Evolutionary conservation across 35 echinoderm and acorn worm species (phyloP).

Genomic region (Eucidaris tribuloides): DNA sequence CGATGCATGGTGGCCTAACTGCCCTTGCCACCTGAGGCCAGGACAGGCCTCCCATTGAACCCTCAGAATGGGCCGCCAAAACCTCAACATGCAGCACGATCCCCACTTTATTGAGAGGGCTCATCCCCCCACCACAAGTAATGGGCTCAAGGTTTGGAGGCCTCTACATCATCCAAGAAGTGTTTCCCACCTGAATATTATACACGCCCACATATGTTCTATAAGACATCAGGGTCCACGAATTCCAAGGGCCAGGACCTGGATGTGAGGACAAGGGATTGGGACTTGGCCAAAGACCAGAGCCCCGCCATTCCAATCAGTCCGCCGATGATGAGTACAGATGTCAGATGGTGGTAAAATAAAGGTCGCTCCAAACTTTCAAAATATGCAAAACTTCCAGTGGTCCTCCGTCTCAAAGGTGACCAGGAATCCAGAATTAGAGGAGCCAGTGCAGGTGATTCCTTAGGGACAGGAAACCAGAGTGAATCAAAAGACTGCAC

Average conservation of each 20-base stretch:
- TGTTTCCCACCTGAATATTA: not conserved
- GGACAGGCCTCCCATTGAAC: conserved; percentile 8
- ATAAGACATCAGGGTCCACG: conserved; percentile 3
- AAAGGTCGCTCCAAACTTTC: not conserved
- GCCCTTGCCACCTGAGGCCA: not conserved
- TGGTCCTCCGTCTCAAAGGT: not conserved
- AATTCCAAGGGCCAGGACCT: conserved; percentile 30
- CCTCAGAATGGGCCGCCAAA: not conserved
- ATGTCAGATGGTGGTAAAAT: not conserved
- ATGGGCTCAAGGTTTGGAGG: not conserved
- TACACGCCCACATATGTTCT: not conserved
- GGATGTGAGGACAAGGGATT: not conserved
- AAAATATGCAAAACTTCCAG: not conserved
- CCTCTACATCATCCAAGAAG: not conserved
- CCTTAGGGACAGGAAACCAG: not conserved
- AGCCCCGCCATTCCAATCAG: conserved; percentile 20
- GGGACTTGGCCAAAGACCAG: not conserved
- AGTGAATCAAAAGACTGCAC: not conserved
- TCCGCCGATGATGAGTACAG: conserved; percentile 6
- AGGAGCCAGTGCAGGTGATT: conserved; percentile 4
- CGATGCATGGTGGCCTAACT: conserved; percentile 6
- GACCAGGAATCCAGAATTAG: conserved; percentile 35
- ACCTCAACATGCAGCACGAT: too few relatives aligned
- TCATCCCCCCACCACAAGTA: conserved; percentile 18
- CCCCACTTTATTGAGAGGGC: too few relatives aligned